Conservation (phyloP, 2,888 invertebrate species). For the Coelogynopora nodosa region DNA sequence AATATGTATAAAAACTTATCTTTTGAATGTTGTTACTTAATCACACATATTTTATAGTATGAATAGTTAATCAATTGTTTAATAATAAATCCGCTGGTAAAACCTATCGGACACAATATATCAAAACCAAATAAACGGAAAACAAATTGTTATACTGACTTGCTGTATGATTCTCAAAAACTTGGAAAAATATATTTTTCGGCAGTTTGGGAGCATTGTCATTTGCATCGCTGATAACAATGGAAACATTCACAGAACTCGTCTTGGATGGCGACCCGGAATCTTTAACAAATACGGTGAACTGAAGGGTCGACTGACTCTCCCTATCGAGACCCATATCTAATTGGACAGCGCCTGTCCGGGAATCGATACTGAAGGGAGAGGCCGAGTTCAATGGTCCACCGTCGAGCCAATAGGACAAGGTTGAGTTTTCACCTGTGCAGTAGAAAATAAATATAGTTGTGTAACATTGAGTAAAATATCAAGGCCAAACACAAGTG, state of each 20-base stretch:
- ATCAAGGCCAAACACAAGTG: too few relatives aligned
- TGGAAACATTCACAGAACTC: slow-evolving; percentile 15
- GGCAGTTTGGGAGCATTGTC: slow-evolving; percentile 30
- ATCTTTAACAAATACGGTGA: background rate
- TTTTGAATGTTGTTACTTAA: too few relatives aligned
- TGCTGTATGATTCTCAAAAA: slow-evolving; percentile 36
- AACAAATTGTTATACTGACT: background rate
- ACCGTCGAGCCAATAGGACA: slow-evolving; percentile 12
- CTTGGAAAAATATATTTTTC: background rate
- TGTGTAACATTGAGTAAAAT: too few relatives aligned
- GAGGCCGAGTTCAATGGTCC: background rate
- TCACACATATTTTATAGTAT: too few relatives aligned
- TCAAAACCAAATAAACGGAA: too few relatives aligned
- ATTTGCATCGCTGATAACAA: slow-evolving; percentile 35
- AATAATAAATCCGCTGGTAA: too few relatives aligned
- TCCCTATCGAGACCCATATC: slow-evolving; percentile 35
- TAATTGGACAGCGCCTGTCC: background rate
- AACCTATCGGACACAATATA: too few relatives aligned
- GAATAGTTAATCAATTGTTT: too few relatives aligned
- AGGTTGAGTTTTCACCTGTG: background rate
- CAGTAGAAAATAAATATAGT: too few relatives aligned
- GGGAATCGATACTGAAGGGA: background rate
- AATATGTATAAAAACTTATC: too few relatives aligned
- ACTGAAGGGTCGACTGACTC: background rate
- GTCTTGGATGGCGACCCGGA: slow-evolving; percentile 20